Percentiles rank a stretch among this genome's conserved stretches.
phyloP scores from a whole-genome alignment of 1,140 invertebrate genomes.

The Lucilia sericata region DNA sequence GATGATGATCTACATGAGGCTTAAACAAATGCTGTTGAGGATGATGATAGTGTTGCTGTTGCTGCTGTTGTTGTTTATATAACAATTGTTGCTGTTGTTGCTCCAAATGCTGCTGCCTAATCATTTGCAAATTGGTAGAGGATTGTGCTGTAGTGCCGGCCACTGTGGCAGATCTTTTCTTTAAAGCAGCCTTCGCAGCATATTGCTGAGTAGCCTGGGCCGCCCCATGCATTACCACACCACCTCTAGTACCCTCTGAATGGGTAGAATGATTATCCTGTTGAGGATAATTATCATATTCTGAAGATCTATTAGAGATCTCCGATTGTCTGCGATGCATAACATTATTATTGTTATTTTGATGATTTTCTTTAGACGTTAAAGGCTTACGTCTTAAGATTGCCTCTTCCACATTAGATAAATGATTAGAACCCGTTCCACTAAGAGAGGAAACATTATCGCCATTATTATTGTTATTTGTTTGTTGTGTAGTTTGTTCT shows the following conservation, averaged over 20 bases:
- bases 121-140: conserved; percentile 41
- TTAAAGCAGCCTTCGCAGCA: conserved; percentile 31
- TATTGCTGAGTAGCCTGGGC: conserved; percentile 35
- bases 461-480: neutral
- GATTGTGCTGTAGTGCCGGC: conserved; percentile 15
- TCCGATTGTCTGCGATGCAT: conserved; percentile 61
- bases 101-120: conserved; percentile 50
- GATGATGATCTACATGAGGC: conserved; percentile 32
- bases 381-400: conserved; percentile 48
- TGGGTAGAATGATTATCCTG: conserved; percentile 55
- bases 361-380: conserved; percentile 46
- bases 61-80: conserved; percentile 41
- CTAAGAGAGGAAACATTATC: neutral
- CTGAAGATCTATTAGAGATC: conserved; percentile 63
- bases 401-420: conserved; percentile 6
- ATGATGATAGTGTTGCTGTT: conserved; percentile 44
- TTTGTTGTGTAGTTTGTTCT: conserved; percentile 55
- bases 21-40: conserved; percentile 36
- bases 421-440: neutral
- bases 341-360: conserved; percentile 52
- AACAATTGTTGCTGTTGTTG: conserved; percentile 42
- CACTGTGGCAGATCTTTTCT: conserved; percentile 37
- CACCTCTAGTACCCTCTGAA: neutral
- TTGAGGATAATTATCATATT: conserved; percentile 64
- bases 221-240: neutral